A percentile compares a stretch with the other conserved stretches of the same genome.
Evolutionary conservation across 2,113 vertebrate species (phyloP).

Genomic region (Ptyas mucosa): DNA sequence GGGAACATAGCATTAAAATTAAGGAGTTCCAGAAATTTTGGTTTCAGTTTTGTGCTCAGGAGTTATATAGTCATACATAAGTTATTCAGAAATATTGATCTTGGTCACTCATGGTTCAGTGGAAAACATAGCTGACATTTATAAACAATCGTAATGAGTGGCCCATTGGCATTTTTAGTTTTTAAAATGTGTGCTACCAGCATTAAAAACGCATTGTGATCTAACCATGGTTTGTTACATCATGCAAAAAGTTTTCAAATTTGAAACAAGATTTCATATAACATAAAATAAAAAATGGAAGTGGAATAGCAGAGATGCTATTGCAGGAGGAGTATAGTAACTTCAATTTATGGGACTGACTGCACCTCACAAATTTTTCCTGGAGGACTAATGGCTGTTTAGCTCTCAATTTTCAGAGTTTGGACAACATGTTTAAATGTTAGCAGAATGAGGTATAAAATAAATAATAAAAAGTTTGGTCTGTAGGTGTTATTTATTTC

Average conservation of each 20-base stretch:
- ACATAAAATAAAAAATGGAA: neutral
- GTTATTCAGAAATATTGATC: neutral
- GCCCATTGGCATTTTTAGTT: neutral
- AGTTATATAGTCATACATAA: constrained; percentile 18
- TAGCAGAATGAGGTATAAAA: constrained; percentile 63
- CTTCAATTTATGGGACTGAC: neutral
- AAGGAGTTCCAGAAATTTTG: constrained; percentile 25
- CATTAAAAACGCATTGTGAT: neutral
- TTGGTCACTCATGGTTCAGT: neutral
- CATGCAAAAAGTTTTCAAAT: too few relatives aligned
- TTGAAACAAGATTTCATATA: too few relatives aligned
- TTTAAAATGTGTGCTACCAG: neutral
- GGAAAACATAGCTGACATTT: neutral
- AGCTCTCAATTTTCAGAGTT: constrained; percentile 29
- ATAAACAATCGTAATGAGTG: neutral
- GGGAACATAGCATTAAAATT: neutral
- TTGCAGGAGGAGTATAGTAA: neutral
- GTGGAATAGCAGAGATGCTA: neutral
- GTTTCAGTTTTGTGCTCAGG: constrained; percentile 38
- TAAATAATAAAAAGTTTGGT: constrained; percentile 31
- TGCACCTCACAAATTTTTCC: neutral
- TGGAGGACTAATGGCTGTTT: neutral
- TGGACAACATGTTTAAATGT: constrained; percentile 49
- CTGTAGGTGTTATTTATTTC: constrained; percentile 35
- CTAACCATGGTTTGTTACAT: too few relatives aligned